Evolutionary conservation across 2,888 invertebrate genomes (phyloP), one percentile per base, ranked within the genome.

Genomic region (Lumbricus terrestris): DNA sequence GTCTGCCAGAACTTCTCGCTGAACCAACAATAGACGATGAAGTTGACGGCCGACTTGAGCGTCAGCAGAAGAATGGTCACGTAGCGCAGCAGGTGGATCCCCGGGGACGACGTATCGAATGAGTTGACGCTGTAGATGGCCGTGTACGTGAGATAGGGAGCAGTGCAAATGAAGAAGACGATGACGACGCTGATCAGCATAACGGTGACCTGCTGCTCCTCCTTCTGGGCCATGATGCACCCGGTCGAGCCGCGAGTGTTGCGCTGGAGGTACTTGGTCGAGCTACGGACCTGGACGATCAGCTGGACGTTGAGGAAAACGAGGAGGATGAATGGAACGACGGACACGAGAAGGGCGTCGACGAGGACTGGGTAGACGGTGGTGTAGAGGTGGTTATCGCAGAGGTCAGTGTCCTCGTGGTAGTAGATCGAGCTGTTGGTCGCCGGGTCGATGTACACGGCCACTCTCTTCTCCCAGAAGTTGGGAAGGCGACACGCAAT

Each of bases 11-110:
- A 94, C 91, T 94, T 94, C 91, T 94, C 94, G 90, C 94, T 94
- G 93, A 94, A 94, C 94, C 94, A 94, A 91, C 94, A 94, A 92
- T 94, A 94, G 6, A 94, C 92, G 88, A 94, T 93, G 91, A 94
- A 94, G 92, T 94, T 94, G 82, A 94, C 93, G 20, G 94, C 93
- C 0, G 94, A 94, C 91, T 94, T 93, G n/a, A 94, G 90, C 13
- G 93, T 93, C 18, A 94, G 91, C 34, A 94, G 91, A n/a, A 93
- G 89, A 85, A 92, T 91, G 54, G 92, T 83, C 2, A 93, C 89
- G 35, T 91, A 88, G 54, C 91, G 90, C 85, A 92, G 92, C 18
- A 92, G 33, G 40, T 91, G n/a, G 47, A 91, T 89, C 5, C 42
- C n/a, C 0, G 69, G 47, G 16, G 8, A n/a, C 0, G 89, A 34